Conservation (phyloP, 2,888 invertebrate genomes). For the Arctia plantaginis region DNA sequence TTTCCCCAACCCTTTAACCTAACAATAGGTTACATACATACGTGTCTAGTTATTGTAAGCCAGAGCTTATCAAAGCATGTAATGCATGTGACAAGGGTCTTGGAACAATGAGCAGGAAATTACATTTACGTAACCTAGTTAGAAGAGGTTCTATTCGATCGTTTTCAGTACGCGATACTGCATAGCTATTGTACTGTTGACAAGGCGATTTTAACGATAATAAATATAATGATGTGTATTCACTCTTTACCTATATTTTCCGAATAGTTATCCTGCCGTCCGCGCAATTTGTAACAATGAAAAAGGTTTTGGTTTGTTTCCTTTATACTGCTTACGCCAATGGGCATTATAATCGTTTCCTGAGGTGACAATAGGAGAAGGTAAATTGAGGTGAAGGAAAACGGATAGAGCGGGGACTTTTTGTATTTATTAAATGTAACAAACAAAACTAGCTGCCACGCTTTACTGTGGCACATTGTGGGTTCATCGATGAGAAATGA, state of each 20-base stretch:
- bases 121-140: slow-evolving; percentile 5
- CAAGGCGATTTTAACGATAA: not conserved
- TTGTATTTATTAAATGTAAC: too few relatives aligned
- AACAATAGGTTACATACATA: not conserved
- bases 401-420: not conserved
- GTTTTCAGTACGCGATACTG: not conserved
- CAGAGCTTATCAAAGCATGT: slow-evolving; percentile 4
- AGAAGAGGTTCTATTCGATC: not conserved
- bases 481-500: too few relatives aligned
- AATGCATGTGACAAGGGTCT: not conserved
- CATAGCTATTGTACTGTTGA: not conserved
- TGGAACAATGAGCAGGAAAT: not conserved
- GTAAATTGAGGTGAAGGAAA: not conserved
- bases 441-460: too few relatives aligned
- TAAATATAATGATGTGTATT: not conserved
- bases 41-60: not conserved
- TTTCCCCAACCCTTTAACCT: not conserved
- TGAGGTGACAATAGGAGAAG: too few relatives aligned
- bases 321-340: too few relatives aligned
- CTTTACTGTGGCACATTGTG: too few relatives aligned
- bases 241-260: too few relatives aligned
- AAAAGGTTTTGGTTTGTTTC: too few relatives aligned
- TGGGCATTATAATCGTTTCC: too few relatives aligned
- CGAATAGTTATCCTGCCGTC: too few relatives aligned
- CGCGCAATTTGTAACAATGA: too few relatives aligned